Conservation (phyloP, 2,888 invertebrate genomes). For the Crepidodera aurea region DNA sequence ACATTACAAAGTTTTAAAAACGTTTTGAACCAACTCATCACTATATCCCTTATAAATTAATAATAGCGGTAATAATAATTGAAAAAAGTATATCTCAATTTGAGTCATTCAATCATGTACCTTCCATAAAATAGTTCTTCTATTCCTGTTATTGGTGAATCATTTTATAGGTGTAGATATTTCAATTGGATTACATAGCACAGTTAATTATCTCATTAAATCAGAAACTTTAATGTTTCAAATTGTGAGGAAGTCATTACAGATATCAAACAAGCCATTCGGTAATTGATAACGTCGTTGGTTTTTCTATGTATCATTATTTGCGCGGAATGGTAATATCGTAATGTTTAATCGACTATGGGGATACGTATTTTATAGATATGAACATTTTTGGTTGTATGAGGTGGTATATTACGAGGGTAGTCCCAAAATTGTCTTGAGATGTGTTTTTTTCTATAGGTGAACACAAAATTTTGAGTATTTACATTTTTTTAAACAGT, state of each 20-base stretch:
- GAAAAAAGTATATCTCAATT: not conserved
- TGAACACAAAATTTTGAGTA: no score
- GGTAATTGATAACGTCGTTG: slow-evolving; percentile 18
- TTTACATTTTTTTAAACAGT: no score
- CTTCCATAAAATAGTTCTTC: slow-evolving; percentile 8
- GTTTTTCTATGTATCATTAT: not conserved
- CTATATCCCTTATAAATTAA: no score
- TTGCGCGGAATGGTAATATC: slow-evolving; percentile 1
- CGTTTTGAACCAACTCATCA: no score
- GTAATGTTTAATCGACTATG: not conserved
- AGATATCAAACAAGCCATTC: slow-evolving; percentile 19
- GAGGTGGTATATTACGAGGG: no score
- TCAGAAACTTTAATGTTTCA: slow-evolving; percentile 22
- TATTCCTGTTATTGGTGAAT: slow-evolving; percentile 10
- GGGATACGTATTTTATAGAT: no score
- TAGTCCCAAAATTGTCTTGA: no score
- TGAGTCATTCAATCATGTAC: slow-evolving; percentile 3
- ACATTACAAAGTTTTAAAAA: no score
- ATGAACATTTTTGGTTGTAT: no score
- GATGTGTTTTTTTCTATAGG: no score
- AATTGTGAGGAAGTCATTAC: slow-evolving; percentile 30
- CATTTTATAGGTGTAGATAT: slow-evolving; percentile 16
- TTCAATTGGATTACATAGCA: slow-evolving; percentile 8
- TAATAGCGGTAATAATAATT: slow-evolving; percentile 8
- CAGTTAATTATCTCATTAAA: slow-evolving; percentile 21